A percentile compares a stretch with the other conserved stretches of the same genome.
Conservation (phyloP, 2,888 invertebrate species). For the Ganaspis brasiliensis region DNA sequence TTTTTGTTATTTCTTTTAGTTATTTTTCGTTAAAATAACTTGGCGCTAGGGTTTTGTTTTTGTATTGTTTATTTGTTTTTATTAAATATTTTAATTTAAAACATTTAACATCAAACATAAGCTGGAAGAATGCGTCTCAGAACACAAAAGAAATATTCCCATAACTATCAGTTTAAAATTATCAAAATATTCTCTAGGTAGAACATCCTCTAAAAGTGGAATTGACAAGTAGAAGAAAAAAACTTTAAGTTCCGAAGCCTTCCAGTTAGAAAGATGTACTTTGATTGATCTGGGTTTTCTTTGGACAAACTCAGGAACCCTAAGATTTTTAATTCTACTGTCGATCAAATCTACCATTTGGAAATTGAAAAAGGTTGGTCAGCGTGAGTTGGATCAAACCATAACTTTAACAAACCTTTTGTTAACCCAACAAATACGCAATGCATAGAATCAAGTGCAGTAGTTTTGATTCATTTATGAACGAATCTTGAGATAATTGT, state of each 20-base stretch:
- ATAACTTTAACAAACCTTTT: not conserved
- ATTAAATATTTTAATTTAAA: too few relatives aligned
- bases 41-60: too few relatives aligned
- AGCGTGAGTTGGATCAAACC: not conserved
- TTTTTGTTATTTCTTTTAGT: too few relatives aligned
- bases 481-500: too few relatives aligned
- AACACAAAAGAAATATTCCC: not conserved
- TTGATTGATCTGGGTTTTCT: not conserved
- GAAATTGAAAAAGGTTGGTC: not conserved
- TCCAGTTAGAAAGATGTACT: not conserved
- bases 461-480: too few relatives aligned
- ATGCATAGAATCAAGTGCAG: too few relatives aligned
- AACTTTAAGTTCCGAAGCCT: not conserved
- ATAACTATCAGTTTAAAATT: constrained; percentile 46
- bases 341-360: not conserved
- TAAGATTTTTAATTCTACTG: not conserved
- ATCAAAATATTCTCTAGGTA: constrained; percentile 45
- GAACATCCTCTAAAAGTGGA: constrained; percentile 37
- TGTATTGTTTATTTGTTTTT: too few relatives aligned
- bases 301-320: not conserved
- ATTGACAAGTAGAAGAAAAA: constrained; percentile 38
- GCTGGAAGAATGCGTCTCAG: not conserved
- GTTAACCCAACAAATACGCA: too few relatives aligned
- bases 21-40: too few relatives aligned
- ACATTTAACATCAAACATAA: too few relatives aligned